Percentiles rank a stretch among this genome's conserved stretches.
These are phyloP conservation scores for Ascidia mentula DNA, from an alignment of 23 tunicate genomes.

Conservation along the genomic window DNA sequence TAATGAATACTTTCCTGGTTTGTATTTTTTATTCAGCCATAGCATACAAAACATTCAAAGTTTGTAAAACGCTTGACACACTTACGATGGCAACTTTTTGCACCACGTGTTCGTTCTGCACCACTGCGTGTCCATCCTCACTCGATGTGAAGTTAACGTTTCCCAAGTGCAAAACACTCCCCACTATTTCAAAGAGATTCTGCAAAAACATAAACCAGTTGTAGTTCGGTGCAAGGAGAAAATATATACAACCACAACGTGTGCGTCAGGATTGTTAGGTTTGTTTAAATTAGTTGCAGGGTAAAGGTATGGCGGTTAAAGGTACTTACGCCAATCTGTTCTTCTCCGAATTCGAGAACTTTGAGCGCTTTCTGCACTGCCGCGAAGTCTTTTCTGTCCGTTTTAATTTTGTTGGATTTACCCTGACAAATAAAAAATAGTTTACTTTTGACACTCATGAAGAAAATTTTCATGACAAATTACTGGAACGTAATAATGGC, in stretches of 20 bases:
- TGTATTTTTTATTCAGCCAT: background rate
- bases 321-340: slow-evolving; percentile 40
- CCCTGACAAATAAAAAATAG: slow-evolving; percentile 63
- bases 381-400: slow-evolving; percentile 71
- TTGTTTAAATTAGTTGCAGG: no score
- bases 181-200: slow-evolving; percentile 60
- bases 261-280: no score
- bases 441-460: no score
- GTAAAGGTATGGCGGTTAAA: no score
- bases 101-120: slow-evolving; percentile 51
- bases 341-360: slow-evolving; percentile 57
- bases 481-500: no score
- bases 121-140: slow-evolving; percentile 41
- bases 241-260: no score
- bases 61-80: background rate
- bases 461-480: no score
- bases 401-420: slow-evolving; percentile 67
- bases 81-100: slow-evolving; percentile 43
- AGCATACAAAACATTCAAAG: no score
- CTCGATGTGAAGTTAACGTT: slow-evolving; percentile 58
- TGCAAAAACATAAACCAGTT: no score
- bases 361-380: slow-evolving; percentile 84
- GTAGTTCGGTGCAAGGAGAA: no score
- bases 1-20: no score
- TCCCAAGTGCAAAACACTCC: slow-evolving; percentile 85